phyloP scores from a whole-genome alignment of 2,888 invertebrate species.

The Eubasilissa splendida region DNA sequence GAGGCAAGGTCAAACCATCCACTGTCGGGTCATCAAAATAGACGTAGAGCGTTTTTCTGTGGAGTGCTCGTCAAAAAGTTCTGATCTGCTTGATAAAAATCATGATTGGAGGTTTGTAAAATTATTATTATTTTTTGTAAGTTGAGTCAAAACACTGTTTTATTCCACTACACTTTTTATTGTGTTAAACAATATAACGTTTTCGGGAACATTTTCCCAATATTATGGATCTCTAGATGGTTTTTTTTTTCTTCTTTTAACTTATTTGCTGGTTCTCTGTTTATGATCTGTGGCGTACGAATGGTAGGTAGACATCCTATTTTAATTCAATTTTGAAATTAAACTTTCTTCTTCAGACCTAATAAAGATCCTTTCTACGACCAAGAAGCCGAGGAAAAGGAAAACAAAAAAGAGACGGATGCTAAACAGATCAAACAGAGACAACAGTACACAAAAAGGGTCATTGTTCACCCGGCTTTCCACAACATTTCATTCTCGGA shows the following conservation, averaged over 20 bases:
- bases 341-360: conserved; percentile 73
- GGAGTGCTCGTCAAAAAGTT: conserved; percentile 94
- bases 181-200: too few species aligned
- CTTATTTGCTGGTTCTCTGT: too few species aligned
- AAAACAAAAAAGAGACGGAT: conserved; percentile 84
- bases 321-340: background rate
- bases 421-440: conserved; percentile 87
- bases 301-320: too few species aligned
- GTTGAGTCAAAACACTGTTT: too few species aligned
- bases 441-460: conserved; percentile 93
- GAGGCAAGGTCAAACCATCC: conserved; percentile 85
- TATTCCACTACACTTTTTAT: too few species aligned
- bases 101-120: conserved; percentile 84
- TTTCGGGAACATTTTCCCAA: too few species aligned
- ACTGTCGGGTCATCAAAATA: conserved; percentile 94
- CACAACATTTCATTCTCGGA: conserved; percentile 96
- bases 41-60: conserved; percentile 95
- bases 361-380: conserved; percentile 94
- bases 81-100: conserved; percentile 92
- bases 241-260: too few species aligned
- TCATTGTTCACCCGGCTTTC: conserved; percentile 98
- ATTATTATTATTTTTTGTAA: too few species aligned
- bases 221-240: too few species aligned
- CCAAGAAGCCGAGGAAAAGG: conserved; percentile 85
- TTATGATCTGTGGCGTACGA: too few species aligned